These are phyloP conservation scores for Hylaeus volcanicus DNA, from an alignment of 1,140 invertebrate genomes.

Conservation along the genomic window DNA sequence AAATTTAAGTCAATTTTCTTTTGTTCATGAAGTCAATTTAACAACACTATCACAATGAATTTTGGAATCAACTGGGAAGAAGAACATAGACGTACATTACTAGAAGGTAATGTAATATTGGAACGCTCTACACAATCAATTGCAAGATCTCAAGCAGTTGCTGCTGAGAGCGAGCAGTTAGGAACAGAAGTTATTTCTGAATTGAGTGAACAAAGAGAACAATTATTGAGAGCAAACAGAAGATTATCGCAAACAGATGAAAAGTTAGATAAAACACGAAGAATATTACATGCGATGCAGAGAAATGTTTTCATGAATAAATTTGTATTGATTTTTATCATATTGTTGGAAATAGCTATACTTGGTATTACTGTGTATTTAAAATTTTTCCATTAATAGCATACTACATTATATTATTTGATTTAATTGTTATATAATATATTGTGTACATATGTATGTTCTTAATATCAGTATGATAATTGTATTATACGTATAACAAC, in stretches of 20 bases:
- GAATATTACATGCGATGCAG: conserved; percentile 84
- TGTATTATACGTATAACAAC: background rate
- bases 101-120: conserved; percentile 83
- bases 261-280: conserved; percentile 82
- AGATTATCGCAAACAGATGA: conserved; percentile 84
- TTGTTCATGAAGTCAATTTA: background rate
- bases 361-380: conserved; percentile 83
- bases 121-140: conserved; percentile 85
- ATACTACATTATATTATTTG: background rate
- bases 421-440: background rate
- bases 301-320: conserved; percentile 85
- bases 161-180: conserved; percentile 89
- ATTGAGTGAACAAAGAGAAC: conserved; percentile 84
- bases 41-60: conserved; percentile 72
- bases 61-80: conserved; percentile 78
- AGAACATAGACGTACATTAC: conserved; percentile 80
- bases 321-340: conserved; percentile 85
- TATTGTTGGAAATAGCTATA: conserved; percentile 84
- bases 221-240: conserved; percentile 83
- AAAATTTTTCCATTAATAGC: conserved; percentile 79
- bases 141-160: conserved; percentile 86
- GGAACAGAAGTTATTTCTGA: conserved; percentile 88
- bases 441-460: background rate
- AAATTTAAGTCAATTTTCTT: background rate
- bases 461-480: background rate